Evolutionary conservation across 1,140 invertebrate species (phyloP).

Genomic region (Diplogasteroides magnus): DNA sequence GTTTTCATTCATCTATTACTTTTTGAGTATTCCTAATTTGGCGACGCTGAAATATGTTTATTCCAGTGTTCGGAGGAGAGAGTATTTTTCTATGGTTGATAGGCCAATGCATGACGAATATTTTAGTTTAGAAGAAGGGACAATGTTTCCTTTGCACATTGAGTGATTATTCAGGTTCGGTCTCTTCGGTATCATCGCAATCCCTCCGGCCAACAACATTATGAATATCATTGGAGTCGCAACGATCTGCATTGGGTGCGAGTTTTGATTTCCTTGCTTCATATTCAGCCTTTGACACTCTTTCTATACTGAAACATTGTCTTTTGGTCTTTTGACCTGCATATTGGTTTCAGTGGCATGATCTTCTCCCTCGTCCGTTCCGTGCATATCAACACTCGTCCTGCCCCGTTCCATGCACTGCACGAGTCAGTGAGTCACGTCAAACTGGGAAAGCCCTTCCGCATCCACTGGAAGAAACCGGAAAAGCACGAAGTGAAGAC

Average conservation of each 20-base stretch:
- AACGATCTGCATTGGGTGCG: background rate
- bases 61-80: too few relatives aligned
- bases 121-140: background rate
- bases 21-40: too few relatives aligned
- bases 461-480: too few relatives aligned
- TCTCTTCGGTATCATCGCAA: background rate
- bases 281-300: too few relatives aligned
- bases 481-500: too few relatives aligned
- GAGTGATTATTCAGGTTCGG: background rate
- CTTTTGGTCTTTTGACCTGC: background rate
- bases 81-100: too few relatives aligned
- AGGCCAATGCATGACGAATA: background rate
- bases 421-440: too few relatives aligned
- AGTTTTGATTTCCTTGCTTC: too few relatives aligned
- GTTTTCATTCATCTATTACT: too few relatives aligned
- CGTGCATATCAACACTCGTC: background rate
- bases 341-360: background rate
- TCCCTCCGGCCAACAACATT: background rate
- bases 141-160: too few relatives aligned
- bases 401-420: background rate
- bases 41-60: too few relatives aligned
- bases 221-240: background rate
- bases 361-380: background rate
- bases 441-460: too few relatives aligned
- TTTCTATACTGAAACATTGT: background rate